These are phyloP conservation scores for Hylomyscus alleni DNA, from an alignment of 2,797 vertebrate species.

Conservation along the genomic window DNA sequence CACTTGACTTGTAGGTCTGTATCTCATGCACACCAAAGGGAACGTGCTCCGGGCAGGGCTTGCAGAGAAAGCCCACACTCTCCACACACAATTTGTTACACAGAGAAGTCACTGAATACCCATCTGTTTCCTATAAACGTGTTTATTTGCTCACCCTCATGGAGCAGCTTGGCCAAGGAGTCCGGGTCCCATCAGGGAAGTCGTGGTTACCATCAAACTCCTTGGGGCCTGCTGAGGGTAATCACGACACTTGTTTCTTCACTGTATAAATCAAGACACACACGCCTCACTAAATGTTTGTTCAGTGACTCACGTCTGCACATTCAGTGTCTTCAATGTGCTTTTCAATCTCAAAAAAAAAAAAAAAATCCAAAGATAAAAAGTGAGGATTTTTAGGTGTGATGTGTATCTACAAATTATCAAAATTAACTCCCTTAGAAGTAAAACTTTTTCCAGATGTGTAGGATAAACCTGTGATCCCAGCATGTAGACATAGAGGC, in stretches of 20 bases:
- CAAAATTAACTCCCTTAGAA: conserved; percentile 61
- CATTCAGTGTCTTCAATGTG: background rate
- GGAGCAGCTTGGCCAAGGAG: conserved; percentile 52
- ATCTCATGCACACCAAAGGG: background rate
- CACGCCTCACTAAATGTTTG: conserved; percentile 62
- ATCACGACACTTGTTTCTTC: conserved; percentile 64
- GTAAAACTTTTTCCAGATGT: background rate
- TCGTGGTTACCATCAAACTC: conserved; percentile 62
- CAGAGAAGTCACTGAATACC: conserved; percentile 2
- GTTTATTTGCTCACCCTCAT: conserved; percentile 75
- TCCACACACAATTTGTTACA: conserved; percentile 59
- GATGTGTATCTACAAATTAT: background rate
- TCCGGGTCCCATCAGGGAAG: background rate
- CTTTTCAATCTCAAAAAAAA: conserved; percentile 29
- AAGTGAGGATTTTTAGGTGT: background rate
- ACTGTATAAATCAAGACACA: conserved; percentile 63
- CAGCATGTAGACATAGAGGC: background rate
- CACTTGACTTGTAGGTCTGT: background rate
- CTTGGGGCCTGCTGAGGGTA: conserved; percentile 58
- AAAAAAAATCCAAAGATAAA: background rate
- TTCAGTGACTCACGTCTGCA: background rate
- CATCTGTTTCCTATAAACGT: conserved; percentile 82
- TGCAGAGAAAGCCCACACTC: conserved; percentile 31
- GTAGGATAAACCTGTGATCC: background rate
- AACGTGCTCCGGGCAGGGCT: background rate